Conservation (phyloP, 2,113 vertebrate species). For the Corythaeola cristata region DNA sequence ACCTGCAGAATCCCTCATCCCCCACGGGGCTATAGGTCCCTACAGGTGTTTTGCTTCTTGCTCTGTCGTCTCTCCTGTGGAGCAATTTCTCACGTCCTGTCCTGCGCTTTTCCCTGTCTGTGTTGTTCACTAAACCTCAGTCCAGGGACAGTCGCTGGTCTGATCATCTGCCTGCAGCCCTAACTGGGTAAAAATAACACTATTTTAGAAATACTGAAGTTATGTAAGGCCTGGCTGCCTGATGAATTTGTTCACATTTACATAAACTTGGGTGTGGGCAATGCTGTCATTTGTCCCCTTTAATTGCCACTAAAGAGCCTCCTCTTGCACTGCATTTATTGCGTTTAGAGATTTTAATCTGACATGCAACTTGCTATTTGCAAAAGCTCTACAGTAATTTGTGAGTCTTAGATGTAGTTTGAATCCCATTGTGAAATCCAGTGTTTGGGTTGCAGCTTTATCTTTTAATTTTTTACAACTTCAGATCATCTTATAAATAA, state of each 20-base stretch:
- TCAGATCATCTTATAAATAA: background rate
- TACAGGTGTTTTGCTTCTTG: accelerated
- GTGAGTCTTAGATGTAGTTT: background rate
- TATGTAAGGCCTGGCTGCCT: background rate
- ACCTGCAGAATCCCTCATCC: background rate
- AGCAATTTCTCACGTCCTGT: accelerated
- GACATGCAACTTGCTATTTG: background rate
- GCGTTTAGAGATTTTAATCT: background rate
- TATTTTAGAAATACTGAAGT: background rate
- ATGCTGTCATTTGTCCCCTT: background rate
- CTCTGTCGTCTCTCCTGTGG: background rate
- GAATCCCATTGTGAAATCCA: background rate
- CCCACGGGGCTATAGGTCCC: too few relatives aligned
- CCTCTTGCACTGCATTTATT: background rate
- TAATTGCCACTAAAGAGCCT: background rate
- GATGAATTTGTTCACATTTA: background rate
- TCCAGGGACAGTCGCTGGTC: background rate
- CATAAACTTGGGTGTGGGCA: background rate
- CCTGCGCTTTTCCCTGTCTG: background rate
- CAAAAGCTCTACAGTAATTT: background rate
- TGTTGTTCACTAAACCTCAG: background rate
- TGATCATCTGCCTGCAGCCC: background rate
- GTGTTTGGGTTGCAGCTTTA: background rate
- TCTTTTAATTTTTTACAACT: conserved; percentile 7
- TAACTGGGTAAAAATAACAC: background rate